phyloP scores from a whole-genome alignment of 2,113 vertebrate genomes.

The Dicaeum eximium region DNA sequence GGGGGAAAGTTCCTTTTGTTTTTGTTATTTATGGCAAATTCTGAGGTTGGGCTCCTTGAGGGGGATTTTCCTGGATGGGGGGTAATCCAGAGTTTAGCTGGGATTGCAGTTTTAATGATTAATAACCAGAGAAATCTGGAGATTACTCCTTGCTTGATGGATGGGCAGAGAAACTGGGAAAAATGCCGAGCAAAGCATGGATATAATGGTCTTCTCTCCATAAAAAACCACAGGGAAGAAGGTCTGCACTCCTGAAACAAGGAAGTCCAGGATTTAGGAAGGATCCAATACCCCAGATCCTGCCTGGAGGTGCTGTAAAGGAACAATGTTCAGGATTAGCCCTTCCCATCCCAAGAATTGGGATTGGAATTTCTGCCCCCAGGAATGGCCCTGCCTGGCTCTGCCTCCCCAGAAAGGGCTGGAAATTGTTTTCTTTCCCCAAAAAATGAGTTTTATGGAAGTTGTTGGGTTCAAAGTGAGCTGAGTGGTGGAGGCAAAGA shows the following conservation, averaged over 20 bases:
- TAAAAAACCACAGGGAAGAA: neutral
- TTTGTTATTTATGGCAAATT: neutral
- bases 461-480: neutral
- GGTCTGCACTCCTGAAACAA: neutral
- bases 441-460: neutral
- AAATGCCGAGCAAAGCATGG: rapidly evolving
- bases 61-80: neutral
- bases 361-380: too few relatives aligned
- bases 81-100: neutral
- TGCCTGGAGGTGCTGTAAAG: neutral
- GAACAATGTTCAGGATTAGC: neutral
- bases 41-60: neutral
- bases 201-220: too few relatives aligned
- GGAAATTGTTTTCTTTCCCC: neutral
- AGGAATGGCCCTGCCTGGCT: neutral
- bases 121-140: neutral
- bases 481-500: neutral
- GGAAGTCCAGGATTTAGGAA: neutral
- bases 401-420: neutral
- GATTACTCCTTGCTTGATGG: neutral
- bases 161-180: neutral
- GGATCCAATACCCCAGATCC: neutral
- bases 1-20: neutral
- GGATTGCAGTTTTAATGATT: neutral
- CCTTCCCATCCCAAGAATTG: neutral